A percentile compares a stretch with the other conserved stretches of the same genome.
Evolutionary conservation across 1,140 invertebrate genomes (phyloP).

Genomic region (Lamellibrachia luymesi): DNA sequence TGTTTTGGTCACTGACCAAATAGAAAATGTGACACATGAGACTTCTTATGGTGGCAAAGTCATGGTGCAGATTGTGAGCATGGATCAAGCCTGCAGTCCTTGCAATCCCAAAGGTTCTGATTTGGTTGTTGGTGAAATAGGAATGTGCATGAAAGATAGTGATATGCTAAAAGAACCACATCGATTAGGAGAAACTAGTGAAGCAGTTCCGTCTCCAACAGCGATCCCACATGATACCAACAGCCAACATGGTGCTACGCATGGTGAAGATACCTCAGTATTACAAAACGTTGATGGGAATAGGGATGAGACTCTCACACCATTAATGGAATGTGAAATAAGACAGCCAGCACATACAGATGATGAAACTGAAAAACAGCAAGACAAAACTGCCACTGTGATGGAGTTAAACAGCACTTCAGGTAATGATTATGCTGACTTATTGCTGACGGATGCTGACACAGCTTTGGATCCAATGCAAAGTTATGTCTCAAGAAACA

Average conservation of each 20-base stretch:
- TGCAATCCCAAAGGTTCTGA: too few relatives aligned
- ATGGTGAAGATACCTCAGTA: neutral
- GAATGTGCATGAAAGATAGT: too few relatives aligned
- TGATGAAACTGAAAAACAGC: neutral
- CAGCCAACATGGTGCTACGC: neutral
- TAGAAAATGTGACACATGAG: too few relatives aligned
- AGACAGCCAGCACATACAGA: neutral
- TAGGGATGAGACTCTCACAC: neutral
- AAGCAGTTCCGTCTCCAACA: neutral
- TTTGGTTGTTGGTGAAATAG: too few relatives aligned
- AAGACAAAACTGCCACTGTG: neutral
- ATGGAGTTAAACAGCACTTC: neutral
- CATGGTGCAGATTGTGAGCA: too few relatives aligned
- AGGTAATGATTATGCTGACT: too few relatives aligned
- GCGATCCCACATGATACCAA: neutral
- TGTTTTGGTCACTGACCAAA: too few relatives aligned
- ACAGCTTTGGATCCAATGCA: neutral
- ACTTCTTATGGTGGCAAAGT: too few relatives aligned
- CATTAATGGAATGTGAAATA: neutral
- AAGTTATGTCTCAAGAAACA: neutral
- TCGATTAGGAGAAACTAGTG: neutral
- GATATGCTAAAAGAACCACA: neutral
- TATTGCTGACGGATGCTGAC: too few relatives aligned
- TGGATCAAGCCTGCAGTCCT: too few relatives aligned
- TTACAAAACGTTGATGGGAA: neutral